phyloP scores from a whole-genome alignment of 2,113 vertebrate genomes.

The Nettapus auritus region DNA sequence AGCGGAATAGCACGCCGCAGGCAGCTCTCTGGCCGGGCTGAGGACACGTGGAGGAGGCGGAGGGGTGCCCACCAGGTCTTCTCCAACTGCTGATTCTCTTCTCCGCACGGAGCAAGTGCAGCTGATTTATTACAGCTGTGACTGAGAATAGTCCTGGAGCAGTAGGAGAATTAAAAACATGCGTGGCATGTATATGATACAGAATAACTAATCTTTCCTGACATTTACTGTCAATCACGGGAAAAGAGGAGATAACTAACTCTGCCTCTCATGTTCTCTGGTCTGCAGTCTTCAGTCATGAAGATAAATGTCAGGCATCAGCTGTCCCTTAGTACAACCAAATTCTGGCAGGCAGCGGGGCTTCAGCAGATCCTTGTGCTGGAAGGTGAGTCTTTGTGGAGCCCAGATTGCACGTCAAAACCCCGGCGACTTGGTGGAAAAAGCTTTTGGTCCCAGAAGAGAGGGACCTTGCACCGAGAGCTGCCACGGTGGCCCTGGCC shows the following conservation, averaged over 20 bases:
- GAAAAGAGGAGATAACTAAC: conserved; percentile 75
- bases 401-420: neutral
- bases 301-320: conserved; percentile 75
- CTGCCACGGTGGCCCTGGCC: neutral
- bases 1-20: neutral
- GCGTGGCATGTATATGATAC: conserved; percentile 61
- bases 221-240: conserved; percentile 76
- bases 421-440: accelerated
- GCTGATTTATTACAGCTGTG: conserved; percentile 73
- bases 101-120: conserved; percentile 11
- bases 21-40: neutral
- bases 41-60: neutral
- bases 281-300: conserved; percentile 67
- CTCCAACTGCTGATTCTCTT: conserved; percentile 8
- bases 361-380: neutral
- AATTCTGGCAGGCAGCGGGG: neutral
- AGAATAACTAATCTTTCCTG: conserved; percentile 76
- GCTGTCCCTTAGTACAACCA: conserved; percentile 16
- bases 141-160: conserved; percentile 45
- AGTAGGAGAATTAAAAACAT: conserved; percentile 71
- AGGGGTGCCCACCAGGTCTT: neutral
- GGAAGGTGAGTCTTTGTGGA: neutral
- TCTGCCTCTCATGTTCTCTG: conserved; percentile 57
- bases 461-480: accelerated
- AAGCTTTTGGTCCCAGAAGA: neutral